A percentile compares a stretch with the other conserved stretches of the same genome.
These are phyloP conservation scores for Antechinus flavipes DNA, from an alignment of 2,113 vertebrate genomes.

Conservation along the genomic window DNA sequence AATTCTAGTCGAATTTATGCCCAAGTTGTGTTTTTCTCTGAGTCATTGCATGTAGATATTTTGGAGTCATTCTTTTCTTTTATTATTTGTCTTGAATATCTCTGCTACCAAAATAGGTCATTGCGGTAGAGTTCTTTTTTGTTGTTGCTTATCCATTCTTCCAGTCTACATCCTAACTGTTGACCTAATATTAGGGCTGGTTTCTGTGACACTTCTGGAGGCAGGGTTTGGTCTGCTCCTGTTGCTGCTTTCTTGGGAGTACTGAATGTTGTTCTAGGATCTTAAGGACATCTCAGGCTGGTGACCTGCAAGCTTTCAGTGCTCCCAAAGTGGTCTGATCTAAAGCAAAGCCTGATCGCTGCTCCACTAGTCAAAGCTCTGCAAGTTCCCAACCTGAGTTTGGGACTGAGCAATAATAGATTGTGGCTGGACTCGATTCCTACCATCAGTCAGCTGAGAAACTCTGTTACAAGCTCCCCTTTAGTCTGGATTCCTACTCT, in stretches of 20 bases:
- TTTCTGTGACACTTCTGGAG: neutral
- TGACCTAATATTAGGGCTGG: neutral
- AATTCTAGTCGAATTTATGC: neutral
- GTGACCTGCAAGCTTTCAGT: neutral
- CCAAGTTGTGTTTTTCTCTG: neutral
- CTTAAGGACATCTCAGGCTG: neutral
- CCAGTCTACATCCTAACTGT: neutral
- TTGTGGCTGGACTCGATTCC: neutral
- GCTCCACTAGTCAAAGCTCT: neutral
- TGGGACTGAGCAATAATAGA: neutral
- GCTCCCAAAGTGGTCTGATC: neutral
- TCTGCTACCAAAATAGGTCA: neutral
- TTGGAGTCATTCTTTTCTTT: neutral
- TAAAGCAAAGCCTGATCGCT: neutral
- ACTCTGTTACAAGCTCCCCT: neutral
- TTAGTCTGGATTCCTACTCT: neutral
- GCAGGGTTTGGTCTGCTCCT: neutral
- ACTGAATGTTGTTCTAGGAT: neutral
- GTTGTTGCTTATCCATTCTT: neutral
- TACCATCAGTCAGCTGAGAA: neutral
- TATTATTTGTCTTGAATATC: neutral
- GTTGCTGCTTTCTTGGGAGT: neutral
- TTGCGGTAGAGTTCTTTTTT: neutral
- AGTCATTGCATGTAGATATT: neutral
- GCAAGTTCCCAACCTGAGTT: neutral